Percentiles rank a stretch among this genome's conserved stretches.
These are phyloP conservation scores for Pyrocoelia pectoralis DNA, from an alignment of 2,888 invertebrate genomes.

Conservation along the genomic window DNA sequence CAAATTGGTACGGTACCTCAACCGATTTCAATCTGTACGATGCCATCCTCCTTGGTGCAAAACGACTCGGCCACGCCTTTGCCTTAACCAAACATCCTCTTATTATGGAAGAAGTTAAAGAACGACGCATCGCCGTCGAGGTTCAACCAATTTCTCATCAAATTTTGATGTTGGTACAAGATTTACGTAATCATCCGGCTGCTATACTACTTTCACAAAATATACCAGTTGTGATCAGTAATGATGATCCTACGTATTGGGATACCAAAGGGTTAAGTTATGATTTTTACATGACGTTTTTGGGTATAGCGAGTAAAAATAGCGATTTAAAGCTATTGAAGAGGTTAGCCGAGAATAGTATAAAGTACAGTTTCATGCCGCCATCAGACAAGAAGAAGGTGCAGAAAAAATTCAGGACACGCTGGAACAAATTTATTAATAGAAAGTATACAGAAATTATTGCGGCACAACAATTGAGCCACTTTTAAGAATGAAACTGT, in stretches of 20 bases:
- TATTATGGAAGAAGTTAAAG: slow-evolving; percentile 65
- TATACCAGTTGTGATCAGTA: slow-evolving; percentile 75
- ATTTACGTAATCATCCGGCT: slow-evolving; percentile 79
- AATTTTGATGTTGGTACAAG: slow-evolving; percentile 71
- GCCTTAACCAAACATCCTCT: slow-evolving; percentile 76
- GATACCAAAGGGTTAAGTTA: slow-evolving; percentile 74
- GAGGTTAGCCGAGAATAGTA: slow-evolving; percentile 76
- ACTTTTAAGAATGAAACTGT: too few species aligned
- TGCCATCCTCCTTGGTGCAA: slow-evolving; percentile 76
- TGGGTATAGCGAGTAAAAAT: slow-evolving; percentile 73
- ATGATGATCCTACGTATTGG: slow-evolving; percentile 81
- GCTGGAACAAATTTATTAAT: slow-evolving; percentile 62
- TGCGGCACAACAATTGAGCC: too few species aligned
- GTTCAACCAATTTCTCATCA: slow-evolving; percentile 82
- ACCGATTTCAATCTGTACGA: slow-evolving; percentile 81
- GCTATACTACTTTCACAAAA: slow-evolving; percentile 69
- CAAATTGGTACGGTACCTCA: slow-evolving; percentile 73
- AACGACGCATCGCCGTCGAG: slow-evolving; percentile 75
- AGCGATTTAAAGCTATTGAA: slow-evolving; percentile 76
- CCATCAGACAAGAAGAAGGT: slow-evolving; percentile 58
- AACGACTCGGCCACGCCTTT: slow-evolving; percentile 81
- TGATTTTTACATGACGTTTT: slow-evolving; percentile 80
- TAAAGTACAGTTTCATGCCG: slow-evolving; percentile 70
- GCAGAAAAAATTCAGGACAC: slow-evolving; percentile 64
- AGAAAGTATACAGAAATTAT: too few species aligned